Base-by-base conservation (phyloP, 2,113 vertebrate genomes). In the Anguilla japonica region DNA sequence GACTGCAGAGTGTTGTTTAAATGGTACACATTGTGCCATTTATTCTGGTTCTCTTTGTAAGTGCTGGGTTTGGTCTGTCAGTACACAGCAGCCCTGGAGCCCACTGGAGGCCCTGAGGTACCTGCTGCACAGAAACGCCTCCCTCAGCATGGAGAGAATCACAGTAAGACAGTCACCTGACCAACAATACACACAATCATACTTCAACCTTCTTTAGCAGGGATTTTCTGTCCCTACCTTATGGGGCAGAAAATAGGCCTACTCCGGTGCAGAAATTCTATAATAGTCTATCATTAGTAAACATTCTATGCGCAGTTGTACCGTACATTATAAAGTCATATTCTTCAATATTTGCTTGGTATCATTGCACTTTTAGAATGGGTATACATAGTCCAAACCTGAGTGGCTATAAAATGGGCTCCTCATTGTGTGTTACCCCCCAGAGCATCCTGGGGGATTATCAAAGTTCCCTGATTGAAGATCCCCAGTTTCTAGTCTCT, bases 401-500 rank as follows among this genome's bases (percentile, higher is more conserved):
- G 34, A 9, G 3, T 13, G 20, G 18, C 34, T 83, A 8, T 56
- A 53, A 83, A 41, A 41, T 29, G 29, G 22, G 41, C 50, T n/a
- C 46, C 20, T 60, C 22, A 67, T 41, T 83, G 34, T 83, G 34
- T 87, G 60, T 53, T 81, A 29, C n/a, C 34, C 79, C 91, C 84
- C 87, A 97, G 96, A 88, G 86, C n/a, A 93, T 95, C 14, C 83
- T 95, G 86, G 88, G 89, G 86, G 92, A 87, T 41, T 93, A 96
- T 83, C 88, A 96, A 90, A 85, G 92, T 87, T 91, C 91, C 57
- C 90, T 92, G 81, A 86, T 95, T 83, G 90, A 93, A 82, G 93
- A 94, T 86, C 96, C 96, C 34, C 94, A 92, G 87, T 89, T 93
- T 20, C 93, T 96, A 0, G 88, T 96, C 9, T 90, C 89, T 0